Evolutionary conservation across 2,113 vertebrate species (phyloP).

Genomic region (Pseudorhombus dupliciocellatus): DNA sequence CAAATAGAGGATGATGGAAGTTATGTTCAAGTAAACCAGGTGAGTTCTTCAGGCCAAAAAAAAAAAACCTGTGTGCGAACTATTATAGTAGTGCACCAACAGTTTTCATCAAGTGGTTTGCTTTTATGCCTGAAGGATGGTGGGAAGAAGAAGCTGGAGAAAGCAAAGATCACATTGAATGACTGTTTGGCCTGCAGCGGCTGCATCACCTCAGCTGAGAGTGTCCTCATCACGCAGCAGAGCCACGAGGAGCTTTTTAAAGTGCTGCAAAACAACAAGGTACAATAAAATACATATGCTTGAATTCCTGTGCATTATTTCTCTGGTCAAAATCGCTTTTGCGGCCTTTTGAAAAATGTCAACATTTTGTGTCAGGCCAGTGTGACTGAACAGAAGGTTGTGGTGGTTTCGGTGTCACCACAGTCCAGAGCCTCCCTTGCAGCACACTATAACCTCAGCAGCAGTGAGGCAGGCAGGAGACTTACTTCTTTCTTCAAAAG

Average conservation of each 20-base stretch:
- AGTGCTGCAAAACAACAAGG: conserved; percentile 86
- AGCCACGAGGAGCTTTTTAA: conserved; percentile 90
- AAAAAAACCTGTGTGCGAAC: neutral
- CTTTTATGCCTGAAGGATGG: conserved; percentile 83
- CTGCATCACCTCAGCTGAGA: conserved; percentile 96
- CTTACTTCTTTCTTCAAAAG: conserved; percentile 89
- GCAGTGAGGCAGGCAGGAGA: conserved; percentile 85
- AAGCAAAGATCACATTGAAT: conserved; percentile 91
- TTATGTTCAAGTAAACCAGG: conserved; percentile 90
- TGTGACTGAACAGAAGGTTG: conserved; percentile 78
- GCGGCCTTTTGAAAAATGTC: neutral
- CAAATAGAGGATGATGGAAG: conserved; percentile 93
- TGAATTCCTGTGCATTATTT: neutral
- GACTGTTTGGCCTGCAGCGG: conserved; percentile 98
- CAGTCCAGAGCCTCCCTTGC: conserved; percentile 94
- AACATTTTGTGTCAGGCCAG: conserved; percentile 19
- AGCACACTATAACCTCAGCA: conserved; percentile 81
- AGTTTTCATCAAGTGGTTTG: neutral
- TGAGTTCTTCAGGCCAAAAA: conserved; percentile 52
- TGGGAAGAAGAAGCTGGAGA: conserved; percentile 86
- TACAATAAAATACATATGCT: conserved; percentile 42
- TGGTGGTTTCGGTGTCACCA: conserved; percentile 92
- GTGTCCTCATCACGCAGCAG: conserved; percentile 91
- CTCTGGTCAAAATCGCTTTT: neutral
- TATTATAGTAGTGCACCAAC: neutral